A percentile compares a stretch with the other conserved stretches of the same genome.
Conservation (phyloP, 2,888 invertebrate genomes). For the Pammene aurita region DNA sequence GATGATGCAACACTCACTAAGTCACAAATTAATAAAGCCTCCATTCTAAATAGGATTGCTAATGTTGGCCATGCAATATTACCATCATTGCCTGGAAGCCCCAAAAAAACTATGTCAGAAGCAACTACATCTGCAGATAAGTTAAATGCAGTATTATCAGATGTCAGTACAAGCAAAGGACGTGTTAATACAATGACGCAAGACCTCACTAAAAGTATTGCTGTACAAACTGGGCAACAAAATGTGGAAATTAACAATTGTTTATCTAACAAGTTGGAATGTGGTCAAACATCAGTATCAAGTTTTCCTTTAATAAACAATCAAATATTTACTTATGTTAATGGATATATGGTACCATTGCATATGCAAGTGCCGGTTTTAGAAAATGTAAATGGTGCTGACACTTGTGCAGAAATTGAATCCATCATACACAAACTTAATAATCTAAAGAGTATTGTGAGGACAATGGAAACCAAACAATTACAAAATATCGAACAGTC, state of each 20-base stretch:
- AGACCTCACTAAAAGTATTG: slow-evolving; percentile 18
- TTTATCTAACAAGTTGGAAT: background rate
- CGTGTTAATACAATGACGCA: background rate
- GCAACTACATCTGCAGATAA: slow-evolving; percentile 45
- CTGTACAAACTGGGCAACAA: slow-evolving; percentile 13
- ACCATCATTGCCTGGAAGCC: slow-evolving; percentile 52
- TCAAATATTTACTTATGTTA: slow-evolving; percentile 44
- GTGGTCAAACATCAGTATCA: slow-evolving; percentile 10
- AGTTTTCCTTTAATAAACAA: slow-evolving; percentile 21
- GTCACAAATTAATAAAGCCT: slow-evolving; percentile 23
- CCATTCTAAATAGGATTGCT: slow-evolving; percentile 68
- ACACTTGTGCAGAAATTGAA: slow-evolving; percentile 23
- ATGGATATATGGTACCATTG: slow-evolving; percentile 59
- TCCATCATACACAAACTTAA: slow-evolving; percentile 19
- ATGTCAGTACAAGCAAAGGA: slow-evolving; percentile 59
- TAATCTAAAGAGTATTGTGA: slow-evolving; percentile 23
- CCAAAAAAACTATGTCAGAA: slow-evolving; percentile 17
- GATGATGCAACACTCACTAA: background rate
- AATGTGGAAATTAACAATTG: slow-evolving; percentile 1
- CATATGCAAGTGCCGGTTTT: slow-evolving; percentile 27
- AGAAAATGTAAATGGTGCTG: slow-evolving; percentile 7
- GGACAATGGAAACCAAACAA: slow-evolving; percentile 12
- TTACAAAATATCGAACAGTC: slow-evolving; percentile 24
- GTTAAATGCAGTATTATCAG: slow-evolving; percentile 68
- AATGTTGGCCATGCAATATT: slow-evolving; percentile 75